These are phyloP conservation scores for Thymelicus sylvestris DNA, from an alignment of 2,888 invertebrate genomes.

Conservation along the genomic window DNA sequence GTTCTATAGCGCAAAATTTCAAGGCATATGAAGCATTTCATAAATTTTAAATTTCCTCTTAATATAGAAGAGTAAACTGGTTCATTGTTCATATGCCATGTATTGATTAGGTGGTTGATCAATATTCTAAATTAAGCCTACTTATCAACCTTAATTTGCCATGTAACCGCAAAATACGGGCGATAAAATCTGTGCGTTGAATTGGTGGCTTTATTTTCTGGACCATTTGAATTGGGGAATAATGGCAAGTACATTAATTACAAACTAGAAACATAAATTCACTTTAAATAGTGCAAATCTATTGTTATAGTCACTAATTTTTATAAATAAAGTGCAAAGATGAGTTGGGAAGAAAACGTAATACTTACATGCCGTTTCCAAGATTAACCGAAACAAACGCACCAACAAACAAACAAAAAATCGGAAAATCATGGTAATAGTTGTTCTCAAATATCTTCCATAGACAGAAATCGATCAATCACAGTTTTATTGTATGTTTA, in stretches of 20 bases:
- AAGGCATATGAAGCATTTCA: not conserved
- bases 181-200: conserved; percentile 17
- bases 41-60: not conserved
- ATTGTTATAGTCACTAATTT: not conserved
- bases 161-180: conserved; percentile 16
- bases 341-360: too few species aligned
- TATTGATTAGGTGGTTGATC: conserved; percentile 6
- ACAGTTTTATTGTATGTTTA: too few species aligned
- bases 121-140: conserved; percentile 24
- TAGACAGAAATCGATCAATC: not conserved
- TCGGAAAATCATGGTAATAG: too few species aligned
- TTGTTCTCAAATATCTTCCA: too few species aligned
- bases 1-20: too few species aligned
- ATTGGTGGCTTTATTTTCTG: conserved; percentile 25
- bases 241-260: conserved; percentile 4
- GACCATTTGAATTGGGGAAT: conserved; percentile 9
- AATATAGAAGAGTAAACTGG: not conserved
- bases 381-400: too few species aligned
- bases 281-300: not conserved
- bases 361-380: too few species aligned
- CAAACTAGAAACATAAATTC: not conserved
- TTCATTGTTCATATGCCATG: not conserved
- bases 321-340: too few species aligned
- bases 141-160: conserved; percentile 10
- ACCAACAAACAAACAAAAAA: too few species aligned